Percentiles rank a stretch among this genome's conserved stretches.
phyloP scores from a whole-genome alignment of 2,888 invertebrate species.

The Agrotis segetum region DNA sequence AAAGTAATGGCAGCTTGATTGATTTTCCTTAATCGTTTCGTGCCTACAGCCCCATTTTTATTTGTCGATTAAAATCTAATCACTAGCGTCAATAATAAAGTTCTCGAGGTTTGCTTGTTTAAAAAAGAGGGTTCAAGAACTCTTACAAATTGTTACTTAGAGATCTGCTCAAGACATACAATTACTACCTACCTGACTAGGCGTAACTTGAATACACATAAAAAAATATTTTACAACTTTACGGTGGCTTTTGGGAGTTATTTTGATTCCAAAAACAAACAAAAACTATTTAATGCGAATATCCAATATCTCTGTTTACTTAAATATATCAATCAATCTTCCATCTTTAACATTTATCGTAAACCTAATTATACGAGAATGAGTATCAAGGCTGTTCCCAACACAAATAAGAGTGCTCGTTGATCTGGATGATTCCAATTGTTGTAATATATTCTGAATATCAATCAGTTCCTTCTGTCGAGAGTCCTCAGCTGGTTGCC shows the following conservation, averaged over 20 bases:
- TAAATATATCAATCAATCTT: neutral
- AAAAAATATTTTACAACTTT: neutral
- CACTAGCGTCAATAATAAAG: too few species aligned
- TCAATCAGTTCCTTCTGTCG: conserved; percentile 19
- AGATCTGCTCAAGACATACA: neutral
- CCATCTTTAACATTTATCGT: neutral
- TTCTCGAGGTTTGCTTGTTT: too few species aligned
- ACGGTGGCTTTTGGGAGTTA: neutral
- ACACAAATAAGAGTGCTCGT: neutral
- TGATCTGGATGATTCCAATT: conserved; percentile 5
- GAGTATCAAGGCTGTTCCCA: neutral
- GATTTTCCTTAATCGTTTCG: too few species aligned
- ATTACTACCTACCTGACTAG: neutral
- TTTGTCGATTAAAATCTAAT: too few species aligned
- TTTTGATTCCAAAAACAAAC: neutral
- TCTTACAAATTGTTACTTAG: neutral
- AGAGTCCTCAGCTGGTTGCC: neutral
- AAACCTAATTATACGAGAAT: neutral
- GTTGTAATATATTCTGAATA: conserved; percentile 21
- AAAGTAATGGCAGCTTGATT: too few species aligned
- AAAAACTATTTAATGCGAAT: neutral
- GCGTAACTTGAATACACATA: neutral
- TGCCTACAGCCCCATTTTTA: too few species aligned
- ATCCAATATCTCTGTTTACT: too few species aligned
- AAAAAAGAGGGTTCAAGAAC: too few species aligned